A percentile compares a stretch with the other conserved stretches of the same genome.
phyloP scores from a whole-genome alignment of 2,113 vertebrate species.

The Halcyon malimbica region DNA sequence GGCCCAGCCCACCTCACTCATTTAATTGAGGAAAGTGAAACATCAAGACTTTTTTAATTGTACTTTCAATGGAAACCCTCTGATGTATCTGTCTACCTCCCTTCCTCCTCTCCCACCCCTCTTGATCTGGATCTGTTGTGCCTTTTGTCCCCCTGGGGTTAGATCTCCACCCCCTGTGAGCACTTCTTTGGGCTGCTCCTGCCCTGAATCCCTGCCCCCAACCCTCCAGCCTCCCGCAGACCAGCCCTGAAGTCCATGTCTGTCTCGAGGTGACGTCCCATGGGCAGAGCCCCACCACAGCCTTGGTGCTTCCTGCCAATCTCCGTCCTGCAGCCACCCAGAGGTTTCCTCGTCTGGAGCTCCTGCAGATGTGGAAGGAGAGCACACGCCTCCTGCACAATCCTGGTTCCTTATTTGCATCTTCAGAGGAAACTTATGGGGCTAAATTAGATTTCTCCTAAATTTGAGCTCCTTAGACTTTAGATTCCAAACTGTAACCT shows the following conservation, averaged over 20 bases:
- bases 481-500: not conserved
- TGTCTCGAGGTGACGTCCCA: not conserved
- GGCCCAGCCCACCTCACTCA: not conserved
- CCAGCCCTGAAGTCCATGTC: not conserved
- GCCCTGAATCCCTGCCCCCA: not conserved
- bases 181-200: not conserved
- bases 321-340: not conserved
- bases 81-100: not conserved
- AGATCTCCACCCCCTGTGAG: not conserved
- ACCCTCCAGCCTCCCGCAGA: too few species aligned
- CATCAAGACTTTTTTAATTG: not conserved
- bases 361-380: not conserved
- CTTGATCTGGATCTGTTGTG: fast-evolving
- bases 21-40: not conserved
- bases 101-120: not conserved
- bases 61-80: not conserved
- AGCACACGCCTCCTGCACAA: not conserved
- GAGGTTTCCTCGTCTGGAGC: not conserved
- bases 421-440: not conserved
- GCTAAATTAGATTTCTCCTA: not conserved
- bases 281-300: not conserved
- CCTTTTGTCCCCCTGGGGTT: not conserved
- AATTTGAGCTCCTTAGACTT: not conserved
- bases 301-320: not conserved
- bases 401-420: not conserved